Conservation (phyloP, 1,140 invertebrate species). For the Eurosta solidaginis region DNA sequence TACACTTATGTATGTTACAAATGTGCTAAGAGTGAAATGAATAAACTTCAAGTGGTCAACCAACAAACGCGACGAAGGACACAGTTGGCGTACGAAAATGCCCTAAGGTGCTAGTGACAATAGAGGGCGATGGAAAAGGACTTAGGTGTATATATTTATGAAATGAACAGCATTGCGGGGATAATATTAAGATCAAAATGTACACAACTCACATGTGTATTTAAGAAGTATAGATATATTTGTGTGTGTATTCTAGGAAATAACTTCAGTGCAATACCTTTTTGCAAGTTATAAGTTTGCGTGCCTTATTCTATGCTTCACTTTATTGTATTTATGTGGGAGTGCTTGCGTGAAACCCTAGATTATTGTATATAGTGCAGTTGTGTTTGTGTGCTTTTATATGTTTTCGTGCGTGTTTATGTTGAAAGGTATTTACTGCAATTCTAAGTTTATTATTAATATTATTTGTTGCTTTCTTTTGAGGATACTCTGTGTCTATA, state of each 20-base stretch:
- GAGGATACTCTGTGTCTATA: too few species aligned
- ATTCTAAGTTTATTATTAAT: not conserved
- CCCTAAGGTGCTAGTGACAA: not conserved
- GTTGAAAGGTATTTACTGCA: not conserved
- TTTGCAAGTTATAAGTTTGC: not conserved
- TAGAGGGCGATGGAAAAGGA: not conserved
- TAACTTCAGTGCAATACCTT: slow-evolving; percentile 4
- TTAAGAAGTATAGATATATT: not conserved
- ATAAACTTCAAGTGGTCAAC: slow-evolving; percentile 16
- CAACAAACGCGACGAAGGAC: not conserved
- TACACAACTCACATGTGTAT: not conserved
- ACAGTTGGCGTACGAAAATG: not conserved
- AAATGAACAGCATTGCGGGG: not conserved
- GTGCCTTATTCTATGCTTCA: not conserved
- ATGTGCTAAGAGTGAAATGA: slow-evolving; percentile 9
- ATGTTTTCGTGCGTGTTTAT: not conserved
- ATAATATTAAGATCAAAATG: not conserved
- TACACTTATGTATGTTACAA: not conserved
- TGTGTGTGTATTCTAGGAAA: not conserved
- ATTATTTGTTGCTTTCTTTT: not conserved
- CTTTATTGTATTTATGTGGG: too few species aligned
- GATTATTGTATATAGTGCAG: not conserved
- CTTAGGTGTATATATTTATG: not conserved
- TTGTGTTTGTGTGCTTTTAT: not conserved
- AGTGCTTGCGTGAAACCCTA: not conserved